Percentiles rank a stretch among this genome's conserved stretches.
Conservation (phyloP, 1,140 invertebrate species). For the Trichomalopsis sarcophagae region DNA sequence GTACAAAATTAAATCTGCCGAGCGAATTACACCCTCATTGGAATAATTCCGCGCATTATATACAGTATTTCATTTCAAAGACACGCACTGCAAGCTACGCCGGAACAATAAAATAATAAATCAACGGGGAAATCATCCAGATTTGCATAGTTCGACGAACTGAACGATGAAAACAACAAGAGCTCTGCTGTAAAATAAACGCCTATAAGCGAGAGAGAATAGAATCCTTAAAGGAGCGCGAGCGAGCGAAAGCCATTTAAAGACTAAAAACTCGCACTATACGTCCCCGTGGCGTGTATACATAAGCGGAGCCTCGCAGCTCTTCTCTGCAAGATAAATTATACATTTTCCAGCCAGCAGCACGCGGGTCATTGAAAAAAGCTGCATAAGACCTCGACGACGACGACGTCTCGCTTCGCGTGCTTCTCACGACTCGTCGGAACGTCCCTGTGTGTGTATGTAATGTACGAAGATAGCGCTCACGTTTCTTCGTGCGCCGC, state of each 20-base stretch:
- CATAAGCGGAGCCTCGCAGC: not conserved
- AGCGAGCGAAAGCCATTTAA: conserved; percentile 11
- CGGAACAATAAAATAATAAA: no score
- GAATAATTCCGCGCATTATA: not conserved
- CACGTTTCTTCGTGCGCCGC: conserved; percentile 10
- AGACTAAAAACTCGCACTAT: not conserved
- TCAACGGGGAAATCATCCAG: not conserved
- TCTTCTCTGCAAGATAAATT: conserved; percentile 8
- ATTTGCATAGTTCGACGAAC: not conserved
- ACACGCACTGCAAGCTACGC: not conserved
- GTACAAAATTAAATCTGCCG: not conserved
- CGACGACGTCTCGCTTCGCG: not conserved
- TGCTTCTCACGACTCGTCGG: conserved; percentile 23
- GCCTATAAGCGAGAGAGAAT: not conserved
- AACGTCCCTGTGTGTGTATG: not conserved
- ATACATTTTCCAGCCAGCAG: not conserved
- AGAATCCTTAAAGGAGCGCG: not conserved
- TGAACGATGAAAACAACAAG: not conserved
- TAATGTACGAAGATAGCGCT: not conserved
- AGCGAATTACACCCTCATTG: not conserved
- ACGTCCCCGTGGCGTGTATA: not conserved
- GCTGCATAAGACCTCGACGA: conserved; percentile 5
- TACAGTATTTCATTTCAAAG: not conserved
- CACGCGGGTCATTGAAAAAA: not conserved
- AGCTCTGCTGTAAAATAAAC: not conserved